Evolutionary conservation across 2,113 vertebrate species (phyloP).

Genomic region (Ptyas mucosa): DNA sequence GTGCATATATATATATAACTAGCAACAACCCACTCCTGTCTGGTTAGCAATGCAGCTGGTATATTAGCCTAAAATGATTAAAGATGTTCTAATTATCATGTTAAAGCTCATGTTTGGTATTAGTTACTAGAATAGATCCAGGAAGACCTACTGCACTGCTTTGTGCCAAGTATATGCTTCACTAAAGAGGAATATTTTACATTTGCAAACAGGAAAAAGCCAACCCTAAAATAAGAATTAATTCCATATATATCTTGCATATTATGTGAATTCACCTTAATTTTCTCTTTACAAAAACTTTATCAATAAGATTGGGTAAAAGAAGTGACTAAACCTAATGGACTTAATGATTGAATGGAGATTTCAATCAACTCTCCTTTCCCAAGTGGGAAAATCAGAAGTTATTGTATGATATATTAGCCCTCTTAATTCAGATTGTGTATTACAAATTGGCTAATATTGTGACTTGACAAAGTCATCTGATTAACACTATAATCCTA

Average conservation of each 20-base stretch:
- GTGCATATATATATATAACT: too few relatives aligned
- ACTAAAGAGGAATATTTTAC: not conserved
- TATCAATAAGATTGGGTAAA: not conserved
- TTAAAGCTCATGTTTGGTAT: not conserved
- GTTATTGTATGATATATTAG: not conserved
- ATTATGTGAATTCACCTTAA: not conserved
- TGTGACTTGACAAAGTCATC: not conserved
- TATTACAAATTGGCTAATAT: not conserved
- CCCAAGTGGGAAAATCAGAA: not conserved
- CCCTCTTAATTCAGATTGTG: not conserved
- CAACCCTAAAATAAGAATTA: not conserved
- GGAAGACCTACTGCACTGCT: not conserved
- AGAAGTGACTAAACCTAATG: not conserved
- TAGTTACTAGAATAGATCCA: not conserved
- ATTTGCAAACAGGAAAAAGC: not conserved
- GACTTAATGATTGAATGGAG: not conserved
- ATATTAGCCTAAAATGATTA: not conserved
- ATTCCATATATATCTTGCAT: not conserved
- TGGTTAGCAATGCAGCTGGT: not conserved
- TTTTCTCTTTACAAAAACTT: not conserved
- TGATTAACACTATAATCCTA: not conserved
- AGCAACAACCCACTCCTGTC: not conserved
- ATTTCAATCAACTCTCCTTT: not conserved
- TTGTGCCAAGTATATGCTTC: not conserved
- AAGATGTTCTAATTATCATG: not conserved